Conservation (phyloP, 2,113 vertebrate genomes). For the Fukomys damarensis region DNA sequence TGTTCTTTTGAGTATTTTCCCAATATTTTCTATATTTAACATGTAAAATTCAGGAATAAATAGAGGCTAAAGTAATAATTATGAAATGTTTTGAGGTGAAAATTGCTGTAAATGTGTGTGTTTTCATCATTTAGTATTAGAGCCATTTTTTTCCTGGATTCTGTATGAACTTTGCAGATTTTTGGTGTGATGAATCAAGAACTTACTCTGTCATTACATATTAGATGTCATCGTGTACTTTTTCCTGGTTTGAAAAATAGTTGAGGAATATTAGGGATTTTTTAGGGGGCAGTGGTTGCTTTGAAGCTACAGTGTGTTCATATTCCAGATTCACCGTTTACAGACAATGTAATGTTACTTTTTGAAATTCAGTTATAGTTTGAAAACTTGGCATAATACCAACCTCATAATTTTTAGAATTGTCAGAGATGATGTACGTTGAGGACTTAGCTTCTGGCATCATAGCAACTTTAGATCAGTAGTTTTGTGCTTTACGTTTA, state of each 20-base stretch:
- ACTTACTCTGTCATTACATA: not conserved
- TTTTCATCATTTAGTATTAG: not conserved
- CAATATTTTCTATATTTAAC: not conserved
- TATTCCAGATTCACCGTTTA: constrained; percentile 39
- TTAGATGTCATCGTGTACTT: constrained; percentile 21
- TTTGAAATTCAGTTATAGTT: constrained; percentile 2
- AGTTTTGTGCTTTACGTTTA: not conserved
- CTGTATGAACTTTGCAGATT: not conserved
- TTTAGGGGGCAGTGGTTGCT: not conserved
- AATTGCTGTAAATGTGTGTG: not conserved
- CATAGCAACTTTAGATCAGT: not conserved
- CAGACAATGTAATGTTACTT: not conserved
- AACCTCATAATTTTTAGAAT: constrained; percentile 2
- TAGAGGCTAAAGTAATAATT: not conserved
- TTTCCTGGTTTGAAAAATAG: constrained; percentile 26
- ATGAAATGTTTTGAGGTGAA: constrained; percentile 9
- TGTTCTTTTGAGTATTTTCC: not conserved
- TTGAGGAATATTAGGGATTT: not conserved
- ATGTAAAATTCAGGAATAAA: not conserved
- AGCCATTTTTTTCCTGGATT: not conserved
- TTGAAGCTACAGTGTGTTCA: constrained; percentile 8
- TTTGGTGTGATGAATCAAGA: constrained; percentile 39
- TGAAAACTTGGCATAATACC: not conserved
- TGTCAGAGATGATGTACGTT: not conserved
- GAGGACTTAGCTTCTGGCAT: not conserved